Evolutionary conservation across 1,140 invertebrate genomes (phyloP).

Genomic region (Drosophila ambigua): DNA sequence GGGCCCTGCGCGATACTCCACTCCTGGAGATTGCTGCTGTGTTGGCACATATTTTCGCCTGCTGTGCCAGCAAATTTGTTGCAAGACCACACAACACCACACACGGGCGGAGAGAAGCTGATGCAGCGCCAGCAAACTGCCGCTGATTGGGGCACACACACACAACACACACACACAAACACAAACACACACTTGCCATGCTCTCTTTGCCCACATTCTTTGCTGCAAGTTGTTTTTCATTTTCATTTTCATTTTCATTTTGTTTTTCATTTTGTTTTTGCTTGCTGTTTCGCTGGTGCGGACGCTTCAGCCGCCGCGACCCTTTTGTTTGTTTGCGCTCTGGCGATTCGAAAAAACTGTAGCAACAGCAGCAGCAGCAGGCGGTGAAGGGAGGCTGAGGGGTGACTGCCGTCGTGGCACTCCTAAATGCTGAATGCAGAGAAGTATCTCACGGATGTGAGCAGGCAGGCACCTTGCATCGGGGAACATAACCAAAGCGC

Average conservation of each 20-base stretch:
- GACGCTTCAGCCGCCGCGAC: conserved; percentile 49
- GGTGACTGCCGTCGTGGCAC: too few relatives aligned
- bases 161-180: conserved; percentile 32
- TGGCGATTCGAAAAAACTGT: conserved; percentile 75
- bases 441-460: conserved; percentile 21
- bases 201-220: conserved; percentile 20
- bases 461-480: conserved; percentile 31
- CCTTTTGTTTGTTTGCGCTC: conserved; percentile 79
- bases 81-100: conserved; percentile 12
- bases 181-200: background rate
- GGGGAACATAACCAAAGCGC: conserved; percentile 58
- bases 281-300: conserved; percentile 52
- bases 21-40: conserved; percentile 34
- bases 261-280: conserved; percentile 12
- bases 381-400: background rate
- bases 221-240: conserved; percentile 50
- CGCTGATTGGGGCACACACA: conserved; percentile 36
- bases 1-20: background rate
- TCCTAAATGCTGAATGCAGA: conserved; percentile 9
- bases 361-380: conserved; percentile 47
- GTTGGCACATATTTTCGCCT: conserved; percentile 55
- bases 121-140: conserved; percentile 27
- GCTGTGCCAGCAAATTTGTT: conserved; percentile 62
- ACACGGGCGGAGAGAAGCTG: background rate
- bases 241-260: conserved; percentile 48